These are phyloP conservation scores for Masticophis lateralis DNA, from an alignment of 2,797 vertebrate genomes.

Conservation along the genomic window DNA sequence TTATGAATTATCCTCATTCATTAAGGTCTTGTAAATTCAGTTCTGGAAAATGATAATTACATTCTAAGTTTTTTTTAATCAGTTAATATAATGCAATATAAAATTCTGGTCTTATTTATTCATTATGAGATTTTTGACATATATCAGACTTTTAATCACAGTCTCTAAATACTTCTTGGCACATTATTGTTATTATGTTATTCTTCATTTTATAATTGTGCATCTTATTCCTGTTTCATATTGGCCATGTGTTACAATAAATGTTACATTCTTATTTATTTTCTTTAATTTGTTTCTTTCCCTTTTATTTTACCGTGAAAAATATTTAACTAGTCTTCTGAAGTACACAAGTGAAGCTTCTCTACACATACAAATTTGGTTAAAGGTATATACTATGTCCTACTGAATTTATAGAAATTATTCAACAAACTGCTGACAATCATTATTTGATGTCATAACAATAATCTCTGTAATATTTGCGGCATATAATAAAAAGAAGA, in stretches of 20 bases:
- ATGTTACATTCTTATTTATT: neutral
- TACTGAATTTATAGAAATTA: neutral
- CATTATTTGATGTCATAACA: constrained; percentile 3
- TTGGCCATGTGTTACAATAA: neutral
- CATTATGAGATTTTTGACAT: neutral
- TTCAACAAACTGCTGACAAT: neutral
- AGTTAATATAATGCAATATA: neutral
- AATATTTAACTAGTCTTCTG: neutral
- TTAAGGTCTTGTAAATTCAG: neutral
- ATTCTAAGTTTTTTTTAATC: neutral
- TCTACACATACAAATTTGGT: neutral
- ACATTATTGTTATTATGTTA: neutral
- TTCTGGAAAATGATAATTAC: neutral
- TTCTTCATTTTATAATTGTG: neutral
- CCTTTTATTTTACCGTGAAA: neutral
- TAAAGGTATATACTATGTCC: neutral
- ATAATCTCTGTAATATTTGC: constrained; percentile 2
- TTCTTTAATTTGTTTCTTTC: neutral
- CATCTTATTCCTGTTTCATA: neutral
- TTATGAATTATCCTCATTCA: neutral
- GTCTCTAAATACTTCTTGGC: neutral
- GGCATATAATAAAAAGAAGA: constrained; percentile 5
- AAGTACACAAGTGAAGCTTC: neutral
- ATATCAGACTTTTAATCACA: neutral
- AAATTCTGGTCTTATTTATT: neutral